phyloP scores from a whole-genome alignment of 2,797 vertebrate genomes.

The Pseudocheirus occidentalis region DNA sequence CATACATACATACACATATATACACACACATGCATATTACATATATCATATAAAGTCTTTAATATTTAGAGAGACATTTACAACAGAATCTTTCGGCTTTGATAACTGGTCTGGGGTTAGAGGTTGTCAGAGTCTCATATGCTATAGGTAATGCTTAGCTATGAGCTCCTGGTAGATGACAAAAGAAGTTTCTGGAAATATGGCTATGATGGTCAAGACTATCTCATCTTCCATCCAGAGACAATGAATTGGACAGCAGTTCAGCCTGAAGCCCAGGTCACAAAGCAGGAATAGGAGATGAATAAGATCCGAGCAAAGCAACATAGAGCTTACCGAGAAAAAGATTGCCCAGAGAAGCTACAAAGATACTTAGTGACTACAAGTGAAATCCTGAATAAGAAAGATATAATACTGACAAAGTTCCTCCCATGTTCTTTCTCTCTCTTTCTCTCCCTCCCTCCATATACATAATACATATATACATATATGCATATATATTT shows the following conservation, averaged over 20 bases:
- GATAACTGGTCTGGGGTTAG: constrained; percentile 26
- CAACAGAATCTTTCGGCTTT: not conserved
- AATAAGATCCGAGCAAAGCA: constrained; percentile 62
- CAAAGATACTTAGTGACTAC: constrained; percentile 48
- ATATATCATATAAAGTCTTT: not conserved
- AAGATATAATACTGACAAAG: constrained; percentile 26
- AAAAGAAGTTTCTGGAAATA: constrained; percentile 74
- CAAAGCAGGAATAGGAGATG: constrained; percentile 74
- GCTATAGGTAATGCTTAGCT: constrained; percentile 75
- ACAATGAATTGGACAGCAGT: constrained; percentile 64
- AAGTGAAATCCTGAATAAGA: constrained; percentile 25
- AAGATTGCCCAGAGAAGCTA: constrained; percentile 61
- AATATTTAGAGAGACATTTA: not conserved
- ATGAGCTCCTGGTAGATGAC: constrained; percentile 51
- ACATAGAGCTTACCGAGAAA: constrained; percentile 67
- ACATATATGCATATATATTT: too few species aligned
- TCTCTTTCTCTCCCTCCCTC: not conserved
- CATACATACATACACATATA: too few species aligned
- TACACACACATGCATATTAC: not conserved
- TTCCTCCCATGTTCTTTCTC: not conserved
- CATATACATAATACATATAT: too few species aligned
- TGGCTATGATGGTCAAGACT: constrained; percentile 57
- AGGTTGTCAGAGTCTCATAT: constrained; percentile 60
- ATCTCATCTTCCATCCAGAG: constrained; percentile 62
- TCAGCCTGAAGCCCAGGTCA: constrained; percentile 51